Percentiles rank a stretch among this genome's conserved stretches.
These are phyloP conservation scores for Pogonomyrmex californicus DNA, from an alignment of 1,140 invertebrate species.

Conservation along the genomic window DNA sequence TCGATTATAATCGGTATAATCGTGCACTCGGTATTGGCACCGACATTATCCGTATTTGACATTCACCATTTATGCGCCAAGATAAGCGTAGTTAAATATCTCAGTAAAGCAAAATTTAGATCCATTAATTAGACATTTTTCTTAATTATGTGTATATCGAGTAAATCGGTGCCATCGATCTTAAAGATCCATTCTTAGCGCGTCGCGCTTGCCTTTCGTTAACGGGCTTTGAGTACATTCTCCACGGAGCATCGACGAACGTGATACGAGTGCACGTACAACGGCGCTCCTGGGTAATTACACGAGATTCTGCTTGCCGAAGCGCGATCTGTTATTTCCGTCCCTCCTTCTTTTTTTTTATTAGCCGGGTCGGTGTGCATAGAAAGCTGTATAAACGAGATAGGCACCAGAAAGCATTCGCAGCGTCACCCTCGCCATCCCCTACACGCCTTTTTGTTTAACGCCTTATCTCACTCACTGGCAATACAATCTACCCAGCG, in stretches of 20 bases:
- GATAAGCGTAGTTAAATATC: neutral
- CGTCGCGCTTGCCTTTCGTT: constrained; percentile 21
- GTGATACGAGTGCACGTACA: constrained; percentile 42
- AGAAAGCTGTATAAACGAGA: constrained; percentile 67
- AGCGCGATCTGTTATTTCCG: constrained; percentile 63
- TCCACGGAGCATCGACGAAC: constrained; percentile 43
- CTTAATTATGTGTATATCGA: neutral
- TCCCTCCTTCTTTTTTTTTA: constrained; percentile 32
- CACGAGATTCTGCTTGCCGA: constrained; percentile 62
- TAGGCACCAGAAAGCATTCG: constrained; percentile 48
- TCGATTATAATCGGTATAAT: neutral
- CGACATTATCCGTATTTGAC: neutral
- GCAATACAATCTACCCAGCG: constrained; percentile 53
- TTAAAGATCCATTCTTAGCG: neutral
- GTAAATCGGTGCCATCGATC: neutral
- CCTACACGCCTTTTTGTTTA: constrained; percentile 32
- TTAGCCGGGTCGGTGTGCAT: constrained; percentile 19
- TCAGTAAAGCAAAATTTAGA: neutral
- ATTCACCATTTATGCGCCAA: neutral
- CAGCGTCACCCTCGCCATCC: neutral
- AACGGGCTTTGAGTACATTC: constrained; percentile 11
- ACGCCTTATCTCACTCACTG: constrained; percentile 52
- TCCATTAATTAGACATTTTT: neutral
- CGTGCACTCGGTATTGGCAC: too few species aligned
- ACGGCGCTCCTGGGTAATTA: constrained; percentile 62